phyloP scores from a whole-genome alignment of 2,888 invertebrate genomes.

The Clitarchus hookeri region DNA sequence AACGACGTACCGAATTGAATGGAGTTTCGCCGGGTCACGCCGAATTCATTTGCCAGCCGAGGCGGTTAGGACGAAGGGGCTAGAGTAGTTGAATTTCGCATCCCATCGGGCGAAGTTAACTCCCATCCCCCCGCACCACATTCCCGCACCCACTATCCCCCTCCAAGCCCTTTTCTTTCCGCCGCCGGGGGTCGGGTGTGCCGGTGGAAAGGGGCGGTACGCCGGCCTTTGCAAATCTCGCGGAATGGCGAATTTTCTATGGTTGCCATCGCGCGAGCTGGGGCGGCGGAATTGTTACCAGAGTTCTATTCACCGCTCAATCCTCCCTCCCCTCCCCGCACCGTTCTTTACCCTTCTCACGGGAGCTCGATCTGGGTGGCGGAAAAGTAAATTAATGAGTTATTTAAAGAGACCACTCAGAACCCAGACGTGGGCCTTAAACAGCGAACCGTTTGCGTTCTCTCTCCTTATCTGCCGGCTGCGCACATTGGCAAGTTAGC shows the following conservation, averaged over 20 bases:
- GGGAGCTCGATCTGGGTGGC: neutral
- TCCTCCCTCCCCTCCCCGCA: neutral
- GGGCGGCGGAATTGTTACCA: neutral
- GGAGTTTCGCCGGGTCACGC: slow-evolving; percentile 10
- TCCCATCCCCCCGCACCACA: neutral
- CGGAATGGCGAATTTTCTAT: neutral
- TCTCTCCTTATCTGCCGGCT: too few species aligned
- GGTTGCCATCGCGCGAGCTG: neutral
- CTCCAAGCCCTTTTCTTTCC: neutral
- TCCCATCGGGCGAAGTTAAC: slow-evolving; percentile 8
- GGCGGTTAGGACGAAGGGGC: neutral
- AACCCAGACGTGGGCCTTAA: neutral
- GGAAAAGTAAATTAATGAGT: slow-evolving; percentile 9
- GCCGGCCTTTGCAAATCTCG: neutral
- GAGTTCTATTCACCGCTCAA: neutral
- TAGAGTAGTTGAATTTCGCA: slow-evolving; percentile 6
- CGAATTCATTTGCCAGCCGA: neutral
- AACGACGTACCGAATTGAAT: slow-evolving; percentile 10
- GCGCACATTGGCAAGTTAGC: neutral
- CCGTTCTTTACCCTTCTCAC: neutral
- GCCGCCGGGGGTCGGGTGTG: neutral
- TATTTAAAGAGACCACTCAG: neutral
- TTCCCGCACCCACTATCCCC: neutral
- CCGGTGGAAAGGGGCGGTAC: neutral
- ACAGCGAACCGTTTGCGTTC: neutral